Conservation (phyloP, 64 coral and sea anemone species). For the Catalaphyllia jardinei region DNA sequence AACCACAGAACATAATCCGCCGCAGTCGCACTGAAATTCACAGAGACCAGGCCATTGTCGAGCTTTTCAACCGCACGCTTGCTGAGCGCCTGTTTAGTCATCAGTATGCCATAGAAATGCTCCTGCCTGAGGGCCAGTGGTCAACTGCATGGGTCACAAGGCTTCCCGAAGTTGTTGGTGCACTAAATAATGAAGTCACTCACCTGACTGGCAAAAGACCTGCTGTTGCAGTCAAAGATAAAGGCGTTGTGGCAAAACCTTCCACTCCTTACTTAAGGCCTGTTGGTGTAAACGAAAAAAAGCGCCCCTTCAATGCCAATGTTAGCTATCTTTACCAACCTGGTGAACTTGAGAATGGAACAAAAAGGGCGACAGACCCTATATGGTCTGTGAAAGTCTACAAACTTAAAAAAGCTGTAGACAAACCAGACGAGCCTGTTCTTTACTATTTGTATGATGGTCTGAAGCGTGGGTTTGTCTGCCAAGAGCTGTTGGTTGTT, state of each 20-base stretch:
- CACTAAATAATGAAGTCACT: constrained; percentile 15
- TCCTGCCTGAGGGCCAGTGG: neutral
- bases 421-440: constrained; percentile 39
- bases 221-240: neutral
- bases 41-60: constrained; percentile 24
- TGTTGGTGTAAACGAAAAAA: constrained; percentile 30
- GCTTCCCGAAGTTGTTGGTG: constrained; percentile 23
- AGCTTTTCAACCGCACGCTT: constrained; percentile 21
- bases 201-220: neutral
- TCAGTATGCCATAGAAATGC: constrained; percentile 38
- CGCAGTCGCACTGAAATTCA: constrained; percentile 23
- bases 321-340: constrained; percentile 59
- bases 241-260: neutral
- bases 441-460: constrained; percentile 33
- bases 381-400: neutral
- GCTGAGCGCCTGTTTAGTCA: constrained; percentile 41
- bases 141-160: constrained; percentile 15
- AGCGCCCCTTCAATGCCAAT: constrained; percentile 8
- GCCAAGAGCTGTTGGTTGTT: constrained; percentile 1
- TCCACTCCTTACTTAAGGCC: neutral
- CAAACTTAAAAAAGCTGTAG: neutral
- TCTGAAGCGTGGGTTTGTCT: constrained; percentile 4
- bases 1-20: neutral
- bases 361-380: too few species aligned
- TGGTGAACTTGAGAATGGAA: constrained; percentile 50